phyloP scores from a whole-genome alignment of 2,797 vertebrate species.

The Hylomyscus alleni region DNA sequence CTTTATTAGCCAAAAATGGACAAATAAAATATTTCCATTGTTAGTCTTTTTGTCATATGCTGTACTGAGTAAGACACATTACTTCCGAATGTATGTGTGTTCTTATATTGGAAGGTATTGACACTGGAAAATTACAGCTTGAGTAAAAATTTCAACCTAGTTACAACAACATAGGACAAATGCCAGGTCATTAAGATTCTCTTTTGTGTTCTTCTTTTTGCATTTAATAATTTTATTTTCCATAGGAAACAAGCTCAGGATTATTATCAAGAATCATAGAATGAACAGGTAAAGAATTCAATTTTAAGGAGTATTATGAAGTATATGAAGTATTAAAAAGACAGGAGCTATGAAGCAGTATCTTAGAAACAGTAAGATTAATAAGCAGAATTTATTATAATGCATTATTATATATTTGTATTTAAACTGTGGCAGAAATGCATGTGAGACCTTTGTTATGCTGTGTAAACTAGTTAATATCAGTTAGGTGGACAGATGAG shows the following conservation, averaged over 20 bases:
- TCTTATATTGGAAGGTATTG: slow-evolving; percentile 14
- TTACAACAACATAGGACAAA: slow-evolving; percentile 36
- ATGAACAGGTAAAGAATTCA: neutral
- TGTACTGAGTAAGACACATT: slow-evolving; percentile 27
- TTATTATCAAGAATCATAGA: slow-evolving; percentile 5
- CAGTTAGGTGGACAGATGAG: neutral
- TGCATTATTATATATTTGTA: slow-evolving; percentile 52
- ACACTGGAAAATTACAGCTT: neutral
- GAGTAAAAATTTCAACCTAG: neutral
- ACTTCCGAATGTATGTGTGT: neutral
- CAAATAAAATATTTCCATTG: neutral
- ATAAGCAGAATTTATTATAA: slow-evolving; percentile 35
- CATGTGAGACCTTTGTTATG: slow-evolving; percentile 63
- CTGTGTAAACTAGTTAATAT: slow-evolving; percentile 45
- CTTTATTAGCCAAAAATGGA: neutral
- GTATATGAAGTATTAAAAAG: neutral
- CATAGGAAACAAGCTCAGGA: too few species aligned
- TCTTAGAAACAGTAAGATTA: neutral
- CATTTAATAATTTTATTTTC: too few species aligned
- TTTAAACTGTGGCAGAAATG: slow-evolving; percentile 55
- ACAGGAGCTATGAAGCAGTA: neutral
- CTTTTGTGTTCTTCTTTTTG: slow-evolving; percentile 1
- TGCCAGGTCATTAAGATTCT: neutral
- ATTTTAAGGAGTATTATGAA: slow-evolving; percentile 53
- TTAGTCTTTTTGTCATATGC: neutral